These are phyloP conservation scores for Saguinus imperator DNA, from an alignment of 2,113 vertebrate genomes.

Conservation along the genomic window DNA sequence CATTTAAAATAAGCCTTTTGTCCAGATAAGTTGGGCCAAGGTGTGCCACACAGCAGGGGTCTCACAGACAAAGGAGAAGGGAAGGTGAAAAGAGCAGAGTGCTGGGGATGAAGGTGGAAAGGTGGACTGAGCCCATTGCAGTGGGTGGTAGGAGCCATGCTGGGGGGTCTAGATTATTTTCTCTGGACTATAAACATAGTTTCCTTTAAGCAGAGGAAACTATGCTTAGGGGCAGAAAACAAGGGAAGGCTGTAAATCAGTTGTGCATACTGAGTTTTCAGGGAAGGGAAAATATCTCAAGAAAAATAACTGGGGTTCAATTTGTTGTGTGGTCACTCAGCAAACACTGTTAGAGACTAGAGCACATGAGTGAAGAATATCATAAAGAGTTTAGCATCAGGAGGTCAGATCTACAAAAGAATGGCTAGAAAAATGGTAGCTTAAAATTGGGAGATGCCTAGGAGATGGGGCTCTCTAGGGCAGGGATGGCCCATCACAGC, in stretches of 20 bases:
- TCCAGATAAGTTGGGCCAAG: background rate
- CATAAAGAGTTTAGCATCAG: background rate
- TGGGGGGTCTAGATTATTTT: background rate
- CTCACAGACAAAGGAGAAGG: background rate
- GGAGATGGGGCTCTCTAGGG: background rate
- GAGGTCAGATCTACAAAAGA: background rate
- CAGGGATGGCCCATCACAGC: background rate
- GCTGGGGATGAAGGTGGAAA: background rate
- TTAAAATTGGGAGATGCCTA: background rate
- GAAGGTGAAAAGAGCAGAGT: no score
- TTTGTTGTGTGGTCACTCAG: background rate
- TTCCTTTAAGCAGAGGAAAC: background rate
- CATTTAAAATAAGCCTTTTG: background rate
- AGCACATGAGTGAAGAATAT: background rate
- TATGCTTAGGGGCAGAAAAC: background rate
- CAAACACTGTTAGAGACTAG: background rate
- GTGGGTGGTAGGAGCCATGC: accelerated
- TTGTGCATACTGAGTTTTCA: background rate
- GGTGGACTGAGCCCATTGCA: background rate
- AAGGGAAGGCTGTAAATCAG: background rate
- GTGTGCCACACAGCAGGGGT: background rate
- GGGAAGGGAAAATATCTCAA: background rate
- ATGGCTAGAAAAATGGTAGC: background rate
- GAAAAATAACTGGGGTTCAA: background rate
- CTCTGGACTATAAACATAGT: background rate